Evolutionary conservation across 2,888 invertebrate genomes (phyloP).

Genomic region (Hemaris fuciformis): DNA sequence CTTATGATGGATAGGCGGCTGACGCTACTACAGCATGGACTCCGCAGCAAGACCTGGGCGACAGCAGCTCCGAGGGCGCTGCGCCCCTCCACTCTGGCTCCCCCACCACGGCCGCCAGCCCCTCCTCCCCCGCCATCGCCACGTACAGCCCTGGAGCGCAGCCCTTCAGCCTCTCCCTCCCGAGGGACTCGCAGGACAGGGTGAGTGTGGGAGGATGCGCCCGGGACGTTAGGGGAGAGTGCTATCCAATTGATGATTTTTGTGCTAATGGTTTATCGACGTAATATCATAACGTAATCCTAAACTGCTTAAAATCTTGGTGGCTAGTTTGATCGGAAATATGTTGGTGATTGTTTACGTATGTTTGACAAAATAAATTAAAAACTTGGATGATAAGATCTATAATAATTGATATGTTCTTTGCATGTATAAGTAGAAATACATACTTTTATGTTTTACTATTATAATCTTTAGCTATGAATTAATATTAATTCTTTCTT

Average conservation of each 20-base stretch:
- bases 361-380: no score
- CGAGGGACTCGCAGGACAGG: slow-evolving; percentile 81
- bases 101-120: slow-evolving; percentile 23
- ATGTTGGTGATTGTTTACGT: neutral
- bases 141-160: slow-evolving; percentile 78
- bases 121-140: slow-evolving; percentile 32
- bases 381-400: no score
- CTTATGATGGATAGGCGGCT: no score
- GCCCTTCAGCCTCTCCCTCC: slow-evolving; percentile 89
- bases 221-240: slow-evolving; percentile 58
- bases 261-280: neutral
- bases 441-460: no score
- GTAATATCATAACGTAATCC: neutral
- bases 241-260: slow-evolving; percentile 4
- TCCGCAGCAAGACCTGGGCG: slow-evolving; percentile 92
- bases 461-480: no score
- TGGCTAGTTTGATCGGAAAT: neutral
- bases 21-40: slow-evolving; percentile 83
- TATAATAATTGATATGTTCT: no score
- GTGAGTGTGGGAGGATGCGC: slow-evolving; percentile 42
- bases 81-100: slow-evolving; percentile 29
- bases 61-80: slow-evolving; percentile 79
- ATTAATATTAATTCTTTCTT: no score
- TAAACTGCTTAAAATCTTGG: neutral
- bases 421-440: no score